Conservation (phyloP, 2,888 invertebrate genomes). For the Polydesmus complanatus region DNA sequence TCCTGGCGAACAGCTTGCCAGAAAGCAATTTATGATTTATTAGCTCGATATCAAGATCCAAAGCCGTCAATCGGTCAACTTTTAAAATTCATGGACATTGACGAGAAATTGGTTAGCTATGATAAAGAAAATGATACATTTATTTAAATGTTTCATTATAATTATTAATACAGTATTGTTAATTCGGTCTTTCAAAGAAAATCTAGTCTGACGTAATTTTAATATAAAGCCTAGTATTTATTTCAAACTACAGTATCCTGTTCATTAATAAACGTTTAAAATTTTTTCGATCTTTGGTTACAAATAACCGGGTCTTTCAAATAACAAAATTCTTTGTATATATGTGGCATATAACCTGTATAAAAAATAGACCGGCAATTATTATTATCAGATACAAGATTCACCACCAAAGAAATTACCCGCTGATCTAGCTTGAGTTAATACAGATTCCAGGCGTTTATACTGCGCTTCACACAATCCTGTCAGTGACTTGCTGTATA, state of each 20-base stretch:
- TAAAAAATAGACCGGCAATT: not conserved
- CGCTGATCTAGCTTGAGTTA: not conserved
- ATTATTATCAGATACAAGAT: too few relatives aligned
- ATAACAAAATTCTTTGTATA: not conserved
- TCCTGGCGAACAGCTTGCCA: not conserved
- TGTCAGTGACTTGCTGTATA: slow-evolving; percentile 85
- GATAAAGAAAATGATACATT: not conserved
- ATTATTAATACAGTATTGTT: not conserved
- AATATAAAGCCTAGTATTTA: too few relatives aligned
- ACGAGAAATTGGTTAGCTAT: not conserved
- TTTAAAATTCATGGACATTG: not conserved
- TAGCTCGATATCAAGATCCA: not conserved
- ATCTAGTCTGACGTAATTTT: too few relatives aligned
- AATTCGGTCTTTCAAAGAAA: not conserved
- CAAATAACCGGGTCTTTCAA: not conserved
- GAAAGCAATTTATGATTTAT: not conserved
- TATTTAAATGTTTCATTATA: not conserved
- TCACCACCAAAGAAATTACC: too few relatives aligned
- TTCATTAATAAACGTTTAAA: too few relatives aligned
- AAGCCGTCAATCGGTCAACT: not conserved
- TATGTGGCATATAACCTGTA: not conserved
- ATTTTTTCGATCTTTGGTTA: not conserved
- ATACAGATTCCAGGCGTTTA: not conserved
- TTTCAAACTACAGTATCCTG: not conserved
- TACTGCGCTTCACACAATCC: not conserved